These are phyloP conservation scores for Meliscaeva auricollis DNA, from an alignment of 2,888 invertebrate genomes.

Conservation along the genomic window DNA sequence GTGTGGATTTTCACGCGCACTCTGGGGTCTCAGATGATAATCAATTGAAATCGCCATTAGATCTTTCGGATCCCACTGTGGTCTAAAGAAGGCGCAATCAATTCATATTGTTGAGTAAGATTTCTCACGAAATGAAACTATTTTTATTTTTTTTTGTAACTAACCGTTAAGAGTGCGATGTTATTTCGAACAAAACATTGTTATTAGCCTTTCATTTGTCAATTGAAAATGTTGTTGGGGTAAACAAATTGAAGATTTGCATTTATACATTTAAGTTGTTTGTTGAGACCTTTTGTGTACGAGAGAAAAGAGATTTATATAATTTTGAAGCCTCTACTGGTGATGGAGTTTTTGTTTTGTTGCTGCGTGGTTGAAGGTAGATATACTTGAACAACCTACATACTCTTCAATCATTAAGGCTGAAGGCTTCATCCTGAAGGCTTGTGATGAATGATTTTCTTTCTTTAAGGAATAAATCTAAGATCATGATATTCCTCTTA, in stretches of 20 bases:
- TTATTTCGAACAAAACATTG: slow-evolving; percentile 54
- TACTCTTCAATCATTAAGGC: no score
- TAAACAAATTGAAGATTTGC: slow-evolving; percentile 45
- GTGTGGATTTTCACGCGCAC: slow-evolving; percentile 75
- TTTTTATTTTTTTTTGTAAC: not conserved
- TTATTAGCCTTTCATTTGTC: slow-evolving; percentile 73
- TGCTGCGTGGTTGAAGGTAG: not conserved
- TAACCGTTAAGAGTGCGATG: slow-evolving; percentile 44
- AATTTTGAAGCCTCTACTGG: not conserved
- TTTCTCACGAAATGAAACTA: slow-evolving; percentile 48
- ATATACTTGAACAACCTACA: no score
- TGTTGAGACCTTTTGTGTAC: not conserved
- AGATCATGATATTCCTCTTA: no score
- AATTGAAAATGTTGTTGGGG: slow-evolving; percentile 24
- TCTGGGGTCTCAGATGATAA: slow-evolving; percentile 47
- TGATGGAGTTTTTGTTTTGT: slow-evolving; percentile 44
- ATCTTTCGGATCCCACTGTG: slow-evolving; percentile 44
- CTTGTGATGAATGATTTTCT: no score
- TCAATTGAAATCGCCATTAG: slow-evolving; percentile 66
- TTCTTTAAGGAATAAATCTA: no score
- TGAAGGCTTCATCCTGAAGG: no score
- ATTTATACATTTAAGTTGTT: slow-evolving; percentile 3
- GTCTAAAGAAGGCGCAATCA: slow-evolving; percentile 64
- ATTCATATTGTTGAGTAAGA: slow-evolving; percentile 64
- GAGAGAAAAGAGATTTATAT: not conserved